phyloP scores from a whole-genome alignment of 2,113 vertebrate species.

The Rhea pennata region DNA sequence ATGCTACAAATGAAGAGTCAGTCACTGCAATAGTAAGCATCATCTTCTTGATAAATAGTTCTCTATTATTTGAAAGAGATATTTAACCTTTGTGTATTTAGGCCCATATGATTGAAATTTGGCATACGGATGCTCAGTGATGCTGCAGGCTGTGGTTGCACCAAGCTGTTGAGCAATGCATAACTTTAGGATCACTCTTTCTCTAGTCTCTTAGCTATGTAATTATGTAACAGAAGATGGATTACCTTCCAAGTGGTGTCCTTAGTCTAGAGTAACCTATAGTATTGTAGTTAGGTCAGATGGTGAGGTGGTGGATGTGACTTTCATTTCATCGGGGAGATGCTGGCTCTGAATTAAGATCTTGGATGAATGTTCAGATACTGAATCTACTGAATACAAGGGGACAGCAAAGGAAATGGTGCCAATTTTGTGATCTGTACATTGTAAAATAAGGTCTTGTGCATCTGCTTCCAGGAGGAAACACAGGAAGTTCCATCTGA shows the following conservation, averaged over 20 bases:
- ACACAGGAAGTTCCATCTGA: too few species aligned
- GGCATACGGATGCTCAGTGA: neutral
- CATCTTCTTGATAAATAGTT: neutral
- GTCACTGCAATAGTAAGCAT: neutral
- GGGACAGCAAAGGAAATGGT: neutral
- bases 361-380: neutral
- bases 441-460: neutral
- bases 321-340: neutral
- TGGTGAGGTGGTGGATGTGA: neutral
- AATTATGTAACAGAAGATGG: neutral
- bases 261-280: neutral
- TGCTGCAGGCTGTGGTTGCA: neutral
- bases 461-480: neutral
- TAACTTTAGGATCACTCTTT: neutral
- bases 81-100: neutral
- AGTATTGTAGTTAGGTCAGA: neutral
- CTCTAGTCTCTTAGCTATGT: neutral
- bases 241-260: neutral
- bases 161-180: neutral
- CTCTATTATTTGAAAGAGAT: neutral
- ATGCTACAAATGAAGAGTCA: neutral
- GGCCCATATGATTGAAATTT: neutral
- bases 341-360: neutral
- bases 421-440: slow-evolving; percentile 36
- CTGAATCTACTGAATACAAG: neutral